Evolutionary conservation across 2,113 vertebrate genomes (phyloP).

Genomic region (Heteronetta atricapilla): DNA sequence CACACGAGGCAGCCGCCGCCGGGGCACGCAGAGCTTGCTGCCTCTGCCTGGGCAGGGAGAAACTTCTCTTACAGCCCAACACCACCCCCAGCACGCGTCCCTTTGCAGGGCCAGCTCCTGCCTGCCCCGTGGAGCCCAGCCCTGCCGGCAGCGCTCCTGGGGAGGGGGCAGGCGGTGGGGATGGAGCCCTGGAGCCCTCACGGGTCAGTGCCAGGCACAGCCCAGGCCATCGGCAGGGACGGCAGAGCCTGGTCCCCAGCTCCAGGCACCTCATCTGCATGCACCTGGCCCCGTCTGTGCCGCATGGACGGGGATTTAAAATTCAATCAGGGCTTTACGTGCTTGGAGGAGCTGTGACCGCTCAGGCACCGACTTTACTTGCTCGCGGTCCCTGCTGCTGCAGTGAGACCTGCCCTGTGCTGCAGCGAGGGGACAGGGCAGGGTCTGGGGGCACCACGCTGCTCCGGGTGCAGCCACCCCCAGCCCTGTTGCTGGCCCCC

Average conservation of each 20-base stretch:
- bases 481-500: neutral
- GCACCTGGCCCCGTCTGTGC: neutral
- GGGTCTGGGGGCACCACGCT: neutral
- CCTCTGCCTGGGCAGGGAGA: neutral
- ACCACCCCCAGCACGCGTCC: fast-evolving
- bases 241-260: neutral
- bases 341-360: neutral
- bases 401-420: neutral
- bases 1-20: fast-evolving
- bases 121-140: too few species aligned
- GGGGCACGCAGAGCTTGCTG: neutral
- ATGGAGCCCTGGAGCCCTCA: neutral
- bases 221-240: neutral
- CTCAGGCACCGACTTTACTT: too few species aligned
- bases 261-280: neutral
- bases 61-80: neutral
- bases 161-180: neutral
- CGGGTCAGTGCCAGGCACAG: neutral
- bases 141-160: too few species aligned
- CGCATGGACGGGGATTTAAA: neutral
- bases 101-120: neutral
- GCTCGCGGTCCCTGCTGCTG: neutral
- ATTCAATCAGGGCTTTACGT: neutral
- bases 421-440: neutral
- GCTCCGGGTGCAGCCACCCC: neutral